Percentiles rank a stretch among this genome's conserved stretches.
Evolutionary conservation across 1,140 invertebrate genomes (phyloP).

Genomic region (Branchinecta lynchi): DNA sequence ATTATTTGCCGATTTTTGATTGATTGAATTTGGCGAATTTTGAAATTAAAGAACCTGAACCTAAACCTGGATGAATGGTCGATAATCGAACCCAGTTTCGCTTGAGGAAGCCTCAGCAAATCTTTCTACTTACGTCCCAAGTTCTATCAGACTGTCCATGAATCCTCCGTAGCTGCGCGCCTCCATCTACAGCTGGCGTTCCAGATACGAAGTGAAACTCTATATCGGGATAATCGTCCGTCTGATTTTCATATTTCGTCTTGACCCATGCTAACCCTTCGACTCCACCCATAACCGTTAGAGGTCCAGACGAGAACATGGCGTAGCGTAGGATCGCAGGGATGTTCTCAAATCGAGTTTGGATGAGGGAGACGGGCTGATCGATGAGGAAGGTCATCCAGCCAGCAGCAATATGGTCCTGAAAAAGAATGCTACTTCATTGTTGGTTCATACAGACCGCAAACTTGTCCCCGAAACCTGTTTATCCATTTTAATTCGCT

Average conservation of each 20-base stretch:
- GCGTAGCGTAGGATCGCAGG: conserved; percentile 50
- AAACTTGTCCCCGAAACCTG: too few relatives aligned
- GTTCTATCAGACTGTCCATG: conserved; percentile 49
- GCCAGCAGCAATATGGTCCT: conserved; percentile 67
- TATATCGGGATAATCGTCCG: conserved; percentile 75
- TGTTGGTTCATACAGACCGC: too few relatives aligned
- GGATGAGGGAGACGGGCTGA: conserved; percentile 54
- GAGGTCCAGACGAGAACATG: conserved; percentile 48
- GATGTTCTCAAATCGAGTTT: conserved; percentile 56
- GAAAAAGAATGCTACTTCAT: conserved; percentile 31
- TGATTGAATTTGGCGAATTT: too few relatives aligned
- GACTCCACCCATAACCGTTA: conserved; percentile 63
- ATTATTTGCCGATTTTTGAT: too few relatives aligned
- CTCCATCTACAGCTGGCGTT: conserved; percentile 59
- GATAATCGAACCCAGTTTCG: too few relatives aligned
- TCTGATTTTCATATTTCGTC: conserved; percentile 65
- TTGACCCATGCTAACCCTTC: conserved; percentile 70
- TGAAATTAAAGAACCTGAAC: too few relatives aligned
- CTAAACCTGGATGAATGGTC: too few relatives aligned
- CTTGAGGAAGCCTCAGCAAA: too few relatives aligned
- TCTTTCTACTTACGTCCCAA: conserved; percentile 9
- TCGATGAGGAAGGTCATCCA: conserved; percentile 69
- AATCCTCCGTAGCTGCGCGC: conserved; percentile 53
- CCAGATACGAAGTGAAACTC: conserved; percentile 74
- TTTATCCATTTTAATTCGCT: too few relatives aligned